Percentiles rank a stretch among this genome's conserved stretches.
These are phyloP conservation scores for Odontothrips loti DNA, from an alignment of 2,888 invertebrate species.

Conservation along the genomic window DNA sequence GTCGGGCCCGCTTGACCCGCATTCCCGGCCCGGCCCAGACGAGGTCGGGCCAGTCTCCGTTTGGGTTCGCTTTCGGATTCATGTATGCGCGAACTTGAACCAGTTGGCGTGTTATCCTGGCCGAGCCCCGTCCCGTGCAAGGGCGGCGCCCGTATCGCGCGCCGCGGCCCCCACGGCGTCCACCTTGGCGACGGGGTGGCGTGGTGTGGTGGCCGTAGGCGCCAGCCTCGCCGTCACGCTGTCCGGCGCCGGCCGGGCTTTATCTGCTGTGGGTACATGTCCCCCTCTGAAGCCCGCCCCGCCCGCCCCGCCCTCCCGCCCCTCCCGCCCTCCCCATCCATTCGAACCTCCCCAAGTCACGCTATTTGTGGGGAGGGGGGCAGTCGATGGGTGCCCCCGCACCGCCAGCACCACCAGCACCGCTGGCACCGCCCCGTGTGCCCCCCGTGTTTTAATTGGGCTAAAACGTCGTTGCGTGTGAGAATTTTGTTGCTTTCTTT, in stretches of 20 bases:
- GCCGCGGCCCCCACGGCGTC: neutral
- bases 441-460: neutral
- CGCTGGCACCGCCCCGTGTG: neutral
- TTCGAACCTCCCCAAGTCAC: too few relatives aligned
- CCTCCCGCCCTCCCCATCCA: neutral
- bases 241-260: neutral
- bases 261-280: neutral
- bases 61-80: neutral
- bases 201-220: too few relatives aligned
- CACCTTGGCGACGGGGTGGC: neutral
- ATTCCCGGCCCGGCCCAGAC: neutral
- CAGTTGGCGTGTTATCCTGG: constrained; percentile 4
- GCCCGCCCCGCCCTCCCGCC: neutral
- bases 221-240: neutral
- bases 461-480: neutral
- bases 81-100: constrained; percentile 24
- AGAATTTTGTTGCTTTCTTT: too few relatives aligned
- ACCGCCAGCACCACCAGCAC: too few relatives aligned
- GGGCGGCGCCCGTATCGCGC: neutral
- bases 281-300: neutral
- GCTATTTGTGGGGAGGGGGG: too few relatives aligned
- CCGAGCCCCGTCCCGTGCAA: neutral
- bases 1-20: neutral
- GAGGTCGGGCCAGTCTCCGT: too few relatives aligned
- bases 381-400: too few relatives aligned